Percentiles rank a stretch among this genome's conserved stretches.
Evolutionary conservation across 2,888 invertebrate genomes (phyloP).

Genomic region (Calliphora vomitoria): DNA sequence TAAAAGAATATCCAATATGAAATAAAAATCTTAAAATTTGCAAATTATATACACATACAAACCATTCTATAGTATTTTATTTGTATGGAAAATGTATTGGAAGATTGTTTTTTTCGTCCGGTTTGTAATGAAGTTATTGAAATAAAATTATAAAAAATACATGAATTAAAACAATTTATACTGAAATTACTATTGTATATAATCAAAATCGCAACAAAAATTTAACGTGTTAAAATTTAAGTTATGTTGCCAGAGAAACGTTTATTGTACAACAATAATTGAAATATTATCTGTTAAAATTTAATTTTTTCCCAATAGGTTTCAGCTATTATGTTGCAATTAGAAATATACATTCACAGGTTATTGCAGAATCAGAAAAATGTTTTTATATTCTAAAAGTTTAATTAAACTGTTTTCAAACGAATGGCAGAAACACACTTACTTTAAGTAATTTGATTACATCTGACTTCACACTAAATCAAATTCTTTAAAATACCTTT

Average conservation of each 20-base stretch:
- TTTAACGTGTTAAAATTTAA: not conserved
- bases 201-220: not conserved
- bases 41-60: no score
- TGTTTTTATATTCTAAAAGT: not conserved
- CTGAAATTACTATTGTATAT: no score
- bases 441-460: conserved; percentile 3
- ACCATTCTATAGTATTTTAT: no score
- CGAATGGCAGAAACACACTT: not conserved
- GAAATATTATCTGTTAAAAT: conserved; percentile 29
- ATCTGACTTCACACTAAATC: not conserved
- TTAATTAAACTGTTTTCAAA: not conserved
- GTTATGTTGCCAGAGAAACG: not conserved
- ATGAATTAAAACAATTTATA: no score
- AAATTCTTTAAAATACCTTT: not conserved
- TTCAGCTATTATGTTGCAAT: not conserved
- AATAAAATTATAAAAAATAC: no score
- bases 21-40: no score
- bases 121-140: no score
- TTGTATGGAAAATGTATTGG: no score
- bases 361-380: not conserved
- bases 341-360: not conserved
- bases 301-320: not conserved
- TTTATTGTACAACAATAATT: conserved; percentile 35
- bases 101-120: no score
- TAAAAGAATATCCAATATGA: no score